Conservation (phyloP, 2,888 invertebrate genomes). For the Choristoneura rosaceana region DNA sequence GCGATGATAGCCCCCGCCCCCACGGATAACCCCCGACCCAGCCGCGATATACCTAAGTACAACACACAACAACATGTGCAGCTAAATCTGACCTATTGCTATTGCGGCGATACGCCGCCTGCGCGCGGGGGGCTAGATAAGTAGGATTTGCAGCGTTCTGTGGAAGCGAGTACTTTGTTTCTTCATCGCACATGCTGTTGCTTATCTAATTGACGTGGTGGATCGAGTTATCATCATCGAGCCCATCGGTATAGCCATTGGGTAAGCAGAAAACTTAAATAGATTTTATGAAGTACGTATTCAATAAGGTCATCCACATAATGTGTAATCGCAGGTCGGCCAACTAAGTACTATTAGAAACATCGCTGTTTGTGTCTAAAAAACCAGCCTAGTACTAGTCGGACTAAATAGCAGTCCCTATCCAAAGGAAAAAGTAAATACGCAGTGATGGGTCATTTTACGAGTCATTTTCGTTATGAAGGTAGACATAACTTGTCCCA, state of each 20-base stretch:
- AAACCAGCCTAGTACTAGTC: too few relatives aligned
- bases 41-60: background rate
- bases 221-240: background rate
- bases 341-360: background rate
- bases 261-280: background rate
- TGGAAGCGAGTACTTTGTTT: background rate
- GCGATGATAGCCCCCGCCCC: conserved; percentile 12
- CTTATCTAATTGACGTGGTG: too few relatives aligned
- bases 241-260: too few relatives aligned
- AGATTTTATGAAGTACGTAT: background rate
- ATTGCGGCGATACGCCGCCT: background rate
- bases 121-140: background rate
- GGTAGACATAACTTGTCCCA: too few relatives aligned
- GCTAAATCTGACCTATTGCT: conserved; percentile 1
- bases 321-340: background rate
- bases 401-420: too few relatives aligned
- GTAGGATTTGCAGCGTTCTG: background rate
- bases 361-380: too few relatives aligned
- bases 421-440: too few relatives aligned
- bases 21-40: background rate
- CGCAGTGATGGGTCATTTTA: too few relatives aligned
- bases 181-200: background rate
- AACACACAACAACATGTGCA: conserved; percentile 6
- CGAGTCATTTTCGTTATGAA: too few relatives aligned
- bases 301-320: background rate